These are phyloP conservation scores for Patiria pectinifera DNA, from an alignment of 53 echinoderm and acorn worm species.

Conservation along the genomic window DNA sequence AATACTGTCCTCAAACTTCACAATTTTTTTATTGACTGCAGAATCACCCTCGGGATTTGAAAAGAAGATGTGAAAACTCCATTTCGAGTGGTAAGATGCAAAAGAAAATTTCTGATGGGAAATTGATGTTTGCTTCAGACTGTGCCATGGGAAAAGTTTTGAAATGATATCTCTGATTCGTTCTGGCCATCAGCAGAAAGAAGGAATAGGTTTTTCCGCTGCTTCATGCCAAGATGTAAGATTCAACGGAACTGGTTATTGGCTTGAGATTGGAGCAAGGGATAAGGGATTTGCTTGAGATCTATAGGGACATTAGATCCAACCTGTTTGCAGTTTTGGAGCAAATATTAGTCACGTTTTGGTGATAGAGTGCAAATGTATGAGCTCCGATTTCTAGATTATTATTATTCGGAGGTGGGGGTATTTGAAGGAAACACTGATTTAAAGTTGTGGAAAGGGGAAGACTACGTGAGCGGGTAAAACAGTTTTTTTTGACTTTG, in stretches of 20 bases:
- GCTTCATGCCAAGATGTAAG: not conserved
- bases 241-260: not conserved
- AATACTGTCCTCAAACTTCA: not conserved
- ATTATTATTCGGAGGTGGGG: not conserved
- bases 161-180: not conserved
- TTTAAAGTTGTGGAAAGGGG: too few relatives aligned
- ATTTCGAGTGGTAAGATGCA: not conserved
- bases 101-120: not conserved
- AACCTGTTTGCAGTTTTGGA: not conserved
- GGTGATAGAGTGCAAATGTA: slow-evolving; percentile 19
- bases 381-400: not conserved
- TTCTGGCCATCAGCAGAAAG: not conserved
- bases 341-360: not conserved
- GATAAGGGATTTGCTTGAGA: slow-evolving; percentile 13
- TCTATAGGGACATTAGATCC: not conserved
- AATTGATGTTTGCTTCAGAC: not conserved
- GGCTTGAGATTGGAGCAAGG: not conserved
- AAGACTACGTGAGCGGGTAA: too few relatives aligned
- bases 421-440: too few relatives aligned
- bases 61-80: too few relatives aligned
- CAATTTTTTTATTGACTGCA: not conserved
- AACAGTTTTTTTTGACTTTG: too few relatives aligned
- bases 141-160: not conserved
- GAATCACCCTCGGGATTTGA: too few relatives aligned
- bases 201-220: not conserved